Conservation (phyloP, 2,888 invertebrate species). For the Trachelus tabidus region DNA sequence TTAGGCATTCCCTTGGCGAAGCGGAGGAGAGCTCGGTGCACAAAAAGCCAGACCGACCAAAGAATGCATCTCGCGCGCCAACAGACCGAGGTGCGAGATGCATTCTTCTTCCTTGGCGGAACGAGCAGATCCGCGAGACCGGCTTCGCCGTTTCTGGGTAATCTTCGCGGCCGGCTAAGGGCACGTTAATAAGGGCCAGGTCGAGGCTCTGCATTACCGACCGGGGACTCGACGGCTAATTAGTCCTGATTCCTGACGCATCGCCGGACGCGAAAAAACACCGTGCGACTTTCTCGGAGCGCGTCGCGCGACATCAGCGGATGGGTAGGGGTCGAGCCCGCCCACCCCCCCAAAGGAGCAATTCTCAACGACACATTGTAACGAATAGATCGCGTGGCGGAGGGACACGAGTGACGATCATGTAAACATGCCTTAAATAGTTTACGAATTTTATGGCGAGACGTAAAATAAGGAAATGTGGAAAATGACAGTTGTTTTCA, state of each 20-base stretch:
- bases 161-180: not conserved
- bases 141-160: not conserved
- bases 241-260: not conserved
- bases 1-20: not conserved
- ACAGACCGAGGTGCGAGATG: not conserved
- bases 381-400: not conserved
- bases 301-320: not conserved
- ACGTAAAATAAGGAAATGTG: too few species aligned
- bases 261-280: not conserved
- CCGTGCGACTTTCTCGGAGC: not conserved
- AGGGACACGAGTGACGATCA: not conserved
- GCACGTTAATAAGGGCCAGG: not conserved
- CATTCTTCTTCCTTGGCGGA: not conserved
- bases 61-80: not conserved
- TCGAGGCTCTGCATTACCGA: not conserved
- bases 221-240: not conserved
- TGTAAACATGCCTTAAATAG: not conserved
- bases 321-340: too few species aligned
- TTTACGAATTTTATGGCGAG: too few species aligned
- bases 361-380: not conserved
- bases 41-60: not conserved
- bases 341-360: too few species aligned
- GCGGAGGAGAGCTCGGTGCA: not conserved
- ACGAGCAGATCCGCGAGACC: not conserved
- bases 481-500: not conserved